Evolutionary conservation across 1,140 invertebrate species (phyloP).

Genomic region (Euura lappo): DNA sequence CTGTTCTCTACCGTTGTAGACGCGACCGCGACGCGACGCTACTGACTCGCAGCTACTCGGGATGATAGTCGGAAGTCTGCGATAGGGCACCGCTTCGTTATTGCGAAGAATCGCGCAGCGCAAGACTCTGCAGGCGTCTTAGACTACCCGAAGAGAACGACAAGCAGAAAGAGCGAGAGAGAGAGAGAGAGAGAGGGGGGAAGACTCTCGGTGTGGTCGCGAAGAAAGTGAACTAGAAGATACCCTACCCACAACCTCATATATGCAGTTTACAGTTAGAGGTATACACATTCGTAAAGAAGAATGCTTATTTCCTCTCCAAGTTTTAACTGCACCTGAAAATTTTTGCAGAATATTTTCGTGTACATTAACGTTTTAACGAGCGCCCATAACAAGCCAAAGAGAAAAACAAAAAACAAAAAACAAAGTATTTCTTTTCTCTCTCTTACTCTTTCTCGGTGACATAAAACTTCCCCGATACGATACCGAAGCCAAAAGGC

Average conservation of each 20-base stretch:
- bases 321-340: constrained; percentile 48
- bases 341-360: constrained; percentile 58
- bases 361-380: constrained; percentile 57
- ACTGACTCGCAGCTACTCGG: background rate
- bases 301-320: constrained; percentile 27
- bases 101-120: background rate
- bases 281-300: background rate
- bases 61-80: background rate
- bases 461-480: background rate
- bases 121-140: background rate
- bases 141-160: constrained; percentile 24
- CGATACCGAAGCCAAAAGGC: background rate
- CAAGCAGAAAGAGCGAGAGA: constrained; percentile 13
- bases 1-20: too few species aligned
- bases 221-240: background rate
- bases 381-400: constrained; percentile 52
- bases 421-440: too few species aligned
- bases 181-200: constrained; percentile 9
- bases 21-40: too few species aligned
- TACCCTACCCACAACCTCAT: too few species aligned
- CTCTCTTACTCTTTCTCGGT: background rate
- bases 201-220: constrained; percentile 39
- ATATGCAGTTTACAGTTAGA: background rate
- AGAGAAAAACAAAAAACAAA: constrained; percentile 29
- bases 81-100: background rate